Evolutionary conservation across 2,797 vertebrate species (phyloP), one percentile per base, ranked within the genome.

Genomic region (Odontamblyopus lacepedii): DNA sequence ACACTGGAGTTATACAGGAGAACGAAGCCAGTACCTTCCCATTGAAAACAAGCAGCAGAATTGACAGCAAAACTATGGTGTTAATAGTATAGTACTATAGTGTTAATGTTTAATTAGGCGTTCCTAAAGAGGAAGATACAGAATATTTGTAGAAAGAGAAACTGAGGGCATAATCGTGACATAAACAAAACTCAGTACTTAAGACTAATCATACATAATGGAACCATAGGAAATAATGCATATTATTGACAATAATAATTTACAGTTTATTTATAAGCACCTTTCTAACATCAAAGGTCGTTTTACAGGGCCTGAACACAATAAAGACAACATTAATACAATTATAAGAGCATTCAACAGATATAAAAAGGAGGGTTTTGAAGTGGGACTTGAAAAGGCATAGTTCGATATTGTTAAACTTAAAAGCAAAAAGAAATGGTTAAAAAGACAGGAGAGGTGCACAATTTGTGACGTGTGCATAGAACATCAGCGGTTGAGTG

Each of bases 401-500:
- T 15, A 6, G 12, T 48, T 4, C 13, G 16, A 48, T 48, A 48
- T 13, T 15, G 44, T 48, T 48, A 48, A 13, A 15, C 44, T 48
- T 48, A 48, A 48, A 48, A 48, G 44, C 44, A 48, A 13, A 15
- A 16, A 48, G 4, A 48, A 55, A 55, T 53, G 51, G 51, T 19
- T n/a, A 19, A 53, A 53, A 19, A n/a, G 19, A 5, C 26, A 70
- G 62, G 57, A 62, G 63, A 76, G 27, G 50, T 69, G 76, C 38
- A 75, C 72, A 57, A 38, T 59, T 19, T 12, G 63, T 48, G 76
- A 79, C 71, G 82, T 81, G 79, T 69, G 65, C 76, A 87, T 55
- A 85, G 71, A 72, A 83, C 75, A 89, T 87, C 79, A 87, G 85
- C 76, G 64, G 82, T 35, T 82, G 86, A 93, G 91, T 88, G 85